These are phyloP conservation scores for Gallirallus australis DNA, from an alignment of 2,797 vertebrate species.

Conservation along the genomic window DNA sequence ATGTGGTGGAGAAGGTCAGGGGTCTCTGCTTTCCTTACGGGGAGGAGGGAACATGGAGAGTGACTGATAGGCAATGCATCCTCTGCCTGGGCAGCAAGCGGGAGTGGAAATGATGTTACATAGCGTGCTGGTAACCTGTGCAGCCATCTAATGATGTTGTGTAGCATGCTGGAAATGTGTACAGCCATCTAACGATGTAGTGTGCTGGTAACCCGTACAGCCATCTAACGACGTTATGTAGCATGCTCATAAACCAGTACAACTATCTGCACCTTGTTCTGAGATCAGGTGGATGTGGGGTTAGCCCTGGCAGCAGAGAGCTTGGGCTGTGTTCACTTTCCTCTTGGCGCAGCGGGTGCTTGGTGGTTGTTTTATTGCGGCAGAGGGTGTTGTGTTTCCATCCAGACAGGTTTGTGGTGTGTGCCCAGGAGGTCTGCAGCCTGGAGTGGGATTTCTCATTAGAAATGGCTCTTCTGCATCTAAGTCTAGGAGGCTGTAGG, in stretches of 20 bases:
- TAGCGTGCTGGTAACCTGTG: no score
- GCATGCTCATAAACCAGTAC: background rate
- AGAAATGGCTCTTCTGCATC: background rate
- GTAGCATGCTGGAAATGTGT: background rate
- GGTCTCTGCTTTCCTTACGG: background rate
- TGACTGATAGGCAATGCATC: background rate
- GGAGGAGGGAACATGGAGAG: background rate
- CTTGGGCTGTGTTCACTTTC: rapidly evolving
- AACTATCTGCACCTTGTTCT: background rate
- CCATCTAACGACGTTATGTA: rapidly evolving
- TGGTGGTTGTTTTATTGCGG: background rate
- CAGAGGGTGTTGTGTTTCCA: background rate
- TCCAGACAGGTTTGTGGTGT: rapidly evolving
- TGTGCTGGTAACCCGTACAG: no score
- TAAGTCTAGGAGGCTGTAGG: background rate
- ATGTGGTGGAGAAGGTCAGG: slow-evolving; percentile 43
- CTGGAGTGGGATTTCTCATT: background rate
- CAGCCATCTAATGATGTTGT: background rate
- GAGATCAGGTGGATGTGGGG: background rate
- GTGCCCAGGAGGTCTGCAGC: rapidly evolving
- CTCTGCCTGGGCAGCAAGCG: background rate
- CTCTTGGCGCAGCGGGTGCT: background rate
- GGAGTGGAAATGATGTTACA: background rate
- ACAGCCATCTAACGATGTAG: background rate
- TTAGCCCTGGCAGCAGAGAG: background rate